These are phyloP conservation scores for Diabrotica balteata DNA, from an alignment of 2,888 invertebrate species.

Conservation along the genomic window DNA sequence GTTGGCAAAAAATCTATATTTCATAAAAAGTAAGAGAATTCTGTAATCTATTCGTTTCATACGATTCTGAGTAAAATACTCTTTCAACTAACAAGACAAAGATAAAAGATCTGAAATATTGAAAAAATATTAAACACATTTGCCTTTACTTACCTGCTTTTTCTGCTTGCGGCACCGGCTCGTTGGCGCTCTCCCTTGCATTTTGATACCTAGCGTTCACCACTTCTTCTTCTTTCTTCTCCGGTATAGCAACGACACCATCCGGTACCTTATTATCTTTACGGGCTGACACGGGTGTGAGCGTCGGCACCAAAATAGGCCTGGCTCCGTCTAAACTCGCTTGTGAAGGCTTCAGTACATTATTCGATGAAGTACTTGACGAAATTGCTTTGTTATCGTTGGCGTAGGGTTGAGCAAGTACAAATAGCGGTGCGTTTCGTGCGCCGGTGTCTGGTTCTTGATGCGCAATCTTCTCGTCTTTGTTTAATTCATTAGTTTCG, in stretches of 20 bases:
- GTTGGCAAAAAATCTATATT: too few relatives aligned
- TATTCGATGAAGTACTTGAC: constrained; percentile 42
- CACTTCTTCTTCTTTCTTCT: constrained; percentile 46
- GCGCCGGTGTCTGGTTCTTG: constrained; percentile 35
- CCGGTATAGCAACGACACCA: constrained; percentile 49
- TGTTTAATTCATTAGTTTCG: constrained; percentile 22
- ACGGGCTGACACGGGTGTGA: constrained; percentile 48
- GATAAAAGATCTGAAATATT: too few relatives aligned
- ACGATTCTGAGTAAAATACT: too few relatives aligned
- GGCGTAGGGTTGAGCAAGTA: too few relatives aligned
- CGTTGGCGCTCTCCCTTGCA: constrained; percentile 42
- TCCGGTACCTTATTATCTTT: constrained; percentile 44
- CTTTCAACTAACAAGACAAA: too few relatives aligned
- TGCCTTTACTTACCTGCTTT: constrained; percentile 27
- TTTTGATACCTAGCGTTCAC: constrained; percentile 59
- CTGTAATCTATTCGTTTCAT: too few relatives aligned
- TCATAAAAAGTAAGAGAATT: too few relatives aligned
- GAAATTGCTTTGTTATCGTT: constrained; percentile 26
- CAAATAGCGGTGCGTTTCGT: too few relatives aligned
- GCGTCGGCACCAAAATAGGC: constrained; percentile 51
- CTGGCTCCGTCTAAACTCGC: constrained; percentile 49
- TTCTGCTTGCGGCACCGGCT: constrained; percentile 5
- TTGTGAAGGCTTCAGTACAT: constrained; percentile 45
- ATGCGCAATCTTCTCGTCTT: constrained; percentile 38
- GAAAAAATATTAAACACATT: too few relatives aligned